phyloP scores from a whole-genome alignment of 2,888 invertebrate genomes.

The Napeogenes inachia region DNA sequence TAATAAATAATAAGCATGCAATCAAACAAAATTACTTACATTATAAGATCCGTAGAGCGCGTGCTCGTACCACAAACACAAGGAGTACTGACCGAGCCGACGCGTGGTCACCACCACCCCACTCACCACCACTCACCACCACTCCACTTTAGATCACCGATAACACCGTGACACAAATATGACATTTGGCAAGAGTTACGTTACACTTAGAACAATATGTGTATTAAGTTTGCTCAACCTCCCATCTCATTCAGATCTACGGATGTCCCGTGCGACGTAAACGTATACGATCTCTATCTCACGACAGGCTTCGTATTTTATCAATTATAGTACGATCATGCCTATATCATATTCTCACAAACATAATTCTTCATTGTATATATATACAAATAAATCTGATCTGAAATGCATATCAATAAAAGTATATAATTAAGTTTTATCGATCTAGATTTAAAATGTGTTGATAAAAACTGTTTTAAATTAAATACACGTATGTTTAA shows the following conservation, averaged over 20 bases:
- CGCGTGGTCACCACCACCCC: slow-evolving; percentile 39
- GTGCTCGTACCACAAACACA: slow-evolving; percentile 37
- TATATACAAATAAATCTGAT: no score
- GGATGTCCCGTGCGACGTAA: slow-evolving; percentile 1
- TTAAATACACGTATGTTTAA: no score
- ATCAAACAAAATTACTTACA: slow-evolving; percentile 35
- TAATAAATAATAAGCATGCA: not conserved
- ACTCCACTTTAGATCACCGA: slow-evolving; percentile 32
- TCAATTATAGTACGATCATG: no score
- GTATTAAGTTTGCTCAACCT: slow-evolving; percentile 28
- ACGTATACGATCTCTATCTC: not conserved
- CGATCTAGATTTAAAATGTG: no score
- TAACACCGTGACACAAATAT: slow-evolving; percentile 38
- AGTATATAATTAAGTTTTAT: no score
- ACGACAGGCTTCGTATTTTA: no score
- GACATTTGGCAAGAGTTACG: slow-evolving; percentile 36
- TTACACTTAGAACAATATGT: slow-evolving; percentile 33
- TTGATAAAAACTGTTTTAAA: no score
- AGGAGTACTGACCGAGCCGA: slow-evolving; percentile 40
- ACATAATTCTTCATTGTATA: no score
- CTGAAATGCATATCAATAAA: no score
- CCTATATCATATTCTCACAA: no score
- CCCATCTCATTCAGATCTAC: slow-evolving; percentile 21
- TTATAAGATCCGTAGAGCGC: slow-evolving; percentile 34
- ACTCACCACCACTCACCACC: slow-evolving; percentile 36